Conservation (phyloP, 2,113 vertebrate species). For the Empidonax alnorum region DNA sequence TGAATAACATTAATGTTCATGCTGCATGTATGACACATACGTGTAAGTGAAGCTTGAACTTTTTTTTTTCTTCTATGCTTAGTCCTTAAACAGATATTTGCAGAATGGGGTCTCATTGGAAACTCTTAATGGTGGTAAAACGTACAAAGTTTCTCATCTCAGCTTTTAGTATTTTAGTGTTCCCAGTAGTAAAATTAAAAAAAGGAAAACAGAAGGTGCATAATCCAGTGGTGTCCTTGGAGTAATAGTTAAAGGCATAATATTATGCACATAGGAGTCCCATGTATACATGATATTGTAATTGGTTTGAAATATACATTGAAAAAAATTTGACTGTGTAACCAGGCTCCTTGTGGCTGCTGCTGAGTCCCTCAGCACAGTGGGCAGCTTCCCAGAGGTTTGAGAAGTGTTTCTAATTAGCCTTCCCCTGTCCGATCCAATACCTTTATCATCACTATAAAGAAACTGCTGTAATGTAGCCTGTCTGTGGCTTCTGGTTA, state of each 20-base stretch:
- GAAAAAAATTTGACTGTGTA: background rate
- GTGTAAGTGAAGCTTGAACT: background rate
- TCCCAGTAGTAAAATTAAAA: constrained; percentile 70
- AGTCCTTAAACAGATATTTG: constrained; percentile 26
- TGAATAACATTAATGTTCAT: background rate
- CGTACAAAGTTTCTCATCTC: constrained; percentile 57
- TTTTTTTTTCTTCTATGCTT: background rate
- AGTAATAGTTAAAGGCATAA: constrained; percentile 67
- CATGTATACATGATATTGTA: constrained; percentile 28
- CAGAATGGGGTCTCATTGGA: constrained; percentile 34
- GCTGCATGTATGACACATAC: background rate
- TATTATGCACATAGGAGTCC: constrained; percentile 47
- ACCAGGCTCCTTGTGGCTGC: constrained; percentile 37
- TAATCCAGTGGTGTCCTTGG: constrained; percentile 63
- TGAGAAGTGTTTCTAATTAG: constrained; percentile 61
- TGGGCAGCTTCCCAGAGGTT: constrained; percentile 54
- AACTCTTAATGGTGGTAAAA: constrained; percentile 50
- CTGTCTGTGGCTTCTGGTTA: constrained; percentile 47
- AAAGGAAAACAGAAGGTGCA: constrained; percentile 65
- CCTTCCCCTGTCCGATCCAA: constrained; percentile 36
- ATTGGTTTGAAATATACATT: constrained; percentile 54
- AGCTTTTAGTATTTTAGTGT: constrained; percentile 69
- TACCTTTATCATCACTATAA: constrained; percentile 53
- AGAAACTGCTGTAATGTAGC: constrained; percentile 37
- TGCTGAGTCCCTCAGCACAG: constrained; percentile 36